Base-by-base conservation (phyloP, 1,140 invertebrate genomes). In the Brachionus sp. region DNA sequence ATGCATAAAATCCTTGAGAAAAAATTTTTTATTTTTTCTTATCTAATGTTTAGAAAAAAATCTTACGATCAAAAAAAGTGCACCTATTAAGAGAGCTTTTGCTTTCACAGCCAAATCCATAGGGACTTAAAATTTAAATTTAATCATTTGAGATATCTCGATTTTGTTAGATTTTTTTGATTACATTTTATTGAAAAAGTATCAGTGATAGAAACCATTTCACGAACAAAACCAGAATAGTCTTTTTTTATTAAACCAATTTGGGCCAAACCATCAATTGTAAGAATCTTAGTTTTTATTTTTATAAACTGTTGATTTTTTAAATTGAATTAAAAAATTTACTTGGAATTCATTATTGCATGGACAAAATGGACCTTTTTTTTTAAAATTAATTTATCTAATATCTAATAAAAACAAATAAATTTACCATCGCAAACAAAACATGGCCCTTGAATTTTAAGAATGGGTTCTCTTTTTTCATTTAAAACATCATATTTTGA, bases 1-100 rank as follows among this genome's bases (percentile, higher is more conserved):
- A 83, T 84, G 85, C 85, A 86, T 86, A 73, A 86, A 86, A 84
- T 86, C 85, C 85, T 86, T 83, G 13, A 70, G 82, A 83, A 82
- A 62, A 29, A 73, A 16, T 62, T 33, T 37, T 84, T 73, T 66
- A 84, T 80, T 33, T 35, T 46, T 46, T 50, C 25, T 39, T 23
- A 39, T 66, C 64, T 12, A 57, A 62, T 39, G 80, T 83, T 29
- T 25, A 19, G 13, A 19, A 75, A 78, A 39, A 39, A 73, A 73
- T 29, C 85, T 88, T 86, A 89, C 89, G 84, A 90, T 90, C 2
- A 90, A 85, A 85, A 90, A 89, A 13, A 86, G 84, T 16, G 93
- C 93, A 50, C 93, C 94, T 0, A 95, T 87, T 80, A 95, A 88
- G 7, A 93, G 91, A 0, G 93, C 93, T 87, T 95, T 95, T 86